Evolutionary conservation across 1,140 invertebrate species (phyloP), one percentile per base, ranked within the genome.

Genomic region (Bombus waltoni): DNA sequence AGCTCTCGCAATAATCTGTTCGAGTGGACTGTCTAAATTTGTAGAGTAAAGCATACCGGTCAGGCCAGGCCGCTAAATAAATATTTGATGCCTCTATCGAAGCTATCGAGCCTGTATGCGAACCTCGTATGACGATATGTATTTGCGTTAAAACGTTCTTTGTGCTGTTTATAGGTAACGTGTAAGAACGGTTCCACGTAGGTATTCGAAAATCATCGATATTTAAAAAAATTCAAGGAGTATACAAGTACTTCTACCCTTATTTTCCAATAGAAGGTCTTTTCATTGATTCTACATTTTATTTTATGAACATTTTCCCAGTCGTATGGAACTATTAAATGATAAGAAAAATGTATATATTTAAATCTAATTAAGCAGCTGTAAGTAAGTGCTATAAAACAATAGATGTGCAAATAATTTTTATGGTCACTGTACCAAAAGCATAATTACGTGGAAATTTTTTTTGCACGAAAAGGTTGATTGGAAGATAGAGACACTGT

Each of bases 61-160:
- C 78, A 74, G 79, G 38, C 79, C 78, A 75, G 66, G 84, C 79
- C 84, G 84, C 78, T 85, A 81, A 85, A 85, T 85, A 85, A 85
- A 85, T 85, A 85, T 85, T 85, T 85, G 84, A 85, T 44, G 57
- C 77, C 83, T 85, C 83, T 68, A 85, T 85, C 76, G 76, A 72
- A 73, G 83, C 76, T 72, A 79, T 84, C 68, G 76, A 18, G 76
- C 35, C 40, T 80, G 82, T 83, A 22, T 78, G 82, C 82, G 35
- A 70, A 66, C 32, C 65, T 53, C 18, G 47, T 53, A 53, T 53
- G 44, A 15, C 75, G 22, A 84, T 72, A 72, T 68, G 66, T 80
- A 80, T 84, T 84, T 84, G 83, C 83, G 76, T 79, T 72, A 38
- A 84, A 79, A 84, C 57, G 77, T 85, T 40, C 68, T 80, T 85